Evolutionary conservation across 2,797 vertebrate genomes (phyloP).

Genomic region (Sitta carolinensis): DNA sequence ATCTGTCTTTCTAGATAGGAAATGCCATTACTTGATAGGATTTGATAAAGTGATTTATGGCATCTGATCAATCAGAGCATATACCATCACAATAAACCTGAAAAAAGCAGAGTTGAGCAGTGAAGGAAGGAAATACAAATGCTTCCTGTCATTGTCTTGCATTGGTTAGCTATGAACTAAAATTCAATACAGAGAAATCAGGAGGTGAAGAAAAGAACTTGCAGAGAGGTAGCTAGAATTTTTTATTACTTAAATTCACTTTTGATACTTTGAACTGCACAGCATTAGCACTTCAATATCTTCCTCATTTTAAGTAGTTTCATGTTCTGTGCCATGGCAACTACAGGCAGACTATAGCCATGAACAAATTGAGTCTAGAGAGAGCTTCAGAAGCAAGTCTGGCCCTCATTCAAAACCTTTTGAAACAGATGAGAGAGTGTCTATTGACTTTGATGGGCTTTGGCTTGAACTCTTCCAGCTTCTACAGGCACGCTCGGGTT

Average conservation of each 20-base stretch:
- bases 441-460: slow-evolving; percentile 11
- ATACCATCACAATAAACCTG: neutral
- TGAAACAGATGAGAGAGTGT: neutral
- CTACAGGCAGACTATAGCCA: neutral
- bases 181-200: neutral
- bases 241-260: slow-evolving; percentile 23
- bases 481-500: neutral
- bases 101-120: neutral
- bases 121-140: neutral
- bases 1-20: slow-evolving; percentile 4
- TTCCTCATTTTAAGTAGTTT: slow-evolving; percentile 23
- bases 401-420: neutral
- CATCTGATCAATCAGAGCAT: neutral
- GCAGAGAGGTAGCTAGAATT: neutral
- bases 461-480: neutral
- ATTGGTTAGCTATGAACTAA: neutral
- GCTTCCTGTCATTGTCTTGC: neutral
- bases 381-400: neutral
- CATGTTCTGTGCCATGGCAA: neutral
- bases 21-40: neutral
- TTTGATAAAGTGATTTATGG: slow-evolving; percentile 14
- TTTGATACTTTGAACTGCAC: neutral
- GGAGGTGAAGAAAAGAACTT: neutral
- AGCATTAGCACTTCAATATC: slow-evolving; percentile 2
- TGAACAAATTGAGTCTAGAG: slow-evolving; percentile 11